phyloP scores from a whole-genome alignment of 1,140 invertebrate genomes.

The Habropoda laboriosa region DNA sequence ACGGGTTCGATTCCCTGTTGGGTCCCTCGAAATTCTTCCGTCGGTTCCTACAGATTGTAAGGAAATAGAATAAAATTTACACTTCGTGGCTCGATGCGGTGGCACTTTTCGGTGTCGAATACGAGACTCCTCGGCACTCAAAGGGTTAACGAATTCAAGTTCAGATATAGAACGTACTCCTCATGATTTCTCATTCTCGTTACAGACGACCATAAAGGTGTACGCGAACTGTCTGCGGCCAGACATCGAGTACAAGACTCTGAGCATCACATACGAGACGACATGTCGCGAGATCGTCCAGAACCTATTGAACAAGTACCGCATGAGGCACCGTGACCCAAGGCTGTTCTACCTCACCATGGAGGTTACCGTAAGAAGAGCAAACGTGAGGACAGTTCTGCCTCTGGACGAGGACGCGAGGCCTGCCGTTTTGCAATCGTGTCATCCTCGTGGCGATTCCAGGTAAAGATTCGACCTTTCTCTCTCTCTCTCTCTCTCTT shows the following conservation, averaged over 20 bases:
- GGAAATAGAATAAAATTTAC: too few relatives aligned
- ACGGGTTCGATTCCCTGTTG: too few relatives aligned
- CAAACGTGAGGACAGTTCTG: slow-evolving; percentile 90
- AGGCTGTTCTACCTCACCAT: slow-evolving; percentile 96
- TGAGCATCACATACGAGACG: slow-evolving; percentile 92
- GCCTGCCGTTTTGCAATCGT: slow-evolving; percentile 93
- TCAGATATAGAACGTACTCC: too few relatives aligned
- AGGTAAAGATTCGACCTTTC: slow-evolving; percentile 84
- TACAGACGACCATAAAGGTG: slow-evolving; percentile 95
- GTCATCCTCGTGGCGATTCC: slow-evolving; percentile 94
- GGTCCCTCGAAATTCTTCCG: too few relatives aligned
- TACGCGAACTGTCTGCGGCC: slow-evolving; percentile 93
- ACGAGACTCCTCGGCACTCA: too few relatives aligned
- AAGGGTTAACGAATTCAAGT: too few relatives aligned
- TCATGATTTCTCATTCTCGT: too few relatives aligned
- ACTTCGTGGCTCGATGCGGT: too few relatives aligned
- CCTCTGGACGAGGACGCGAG: slow-evolving; percentile 93
- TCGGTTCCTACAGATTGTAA: too few relatives aligned
- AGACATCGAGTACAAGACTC: slow-evolving; percentile 96
- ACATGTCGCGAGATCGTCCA: slow-evolving; percentile 92
- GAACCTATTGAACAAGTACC: slow-evolving; percentile 93
- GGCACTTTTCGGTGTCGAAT: too few relatives aligned
- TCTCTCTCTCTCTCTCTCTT: not conserved
- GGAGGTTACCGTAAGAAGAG: slow-evolving; percentile 92
- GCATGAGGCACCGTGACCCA: slow-evolving; percentile 95